phyloP scores from a whole-genome alignment of 2,797 vertebrate genomes.

The Carcharodon carcharias region DNA sequence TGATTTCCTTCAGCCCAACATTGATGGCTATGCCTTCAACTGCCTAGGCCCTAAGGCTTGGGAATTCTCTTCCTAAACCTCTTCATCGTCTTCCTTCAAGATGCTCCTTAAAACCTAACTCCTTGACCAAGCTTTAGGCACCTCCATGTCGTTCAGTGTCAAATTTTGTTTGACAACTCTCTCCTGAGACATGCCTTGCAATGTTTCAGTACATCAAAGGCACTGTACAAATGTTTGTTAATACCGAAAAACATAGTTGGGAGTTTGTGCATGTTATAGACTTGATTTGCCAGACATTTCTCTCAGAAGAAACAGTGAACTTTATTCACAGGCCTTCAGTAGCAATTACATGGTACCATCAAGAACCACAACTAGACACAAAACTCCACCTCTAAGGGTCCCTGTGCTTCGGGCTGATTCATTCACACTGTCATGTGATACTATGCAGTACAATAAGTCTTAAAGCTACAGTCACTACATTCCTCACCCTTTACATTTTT shows the following conservation, averaged over 20 bases:
- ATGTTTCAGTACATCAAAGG: background rate
- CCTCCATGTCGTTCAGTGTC: background rate
- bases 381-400: no score
- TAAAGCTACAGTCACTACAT: no score
- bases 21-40: background rate
- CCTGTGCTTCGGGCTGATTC: no score
- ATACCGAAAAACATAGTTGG: background rate
- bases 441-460: no score
- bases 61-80: background rate
- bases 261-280: background rate
- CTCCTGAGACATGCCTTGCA: no score
- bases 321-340: no score
- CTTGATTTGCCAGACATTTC: no score
- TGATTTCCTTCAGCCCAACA: background rate
- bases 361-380: no score
- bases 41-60: background rate
- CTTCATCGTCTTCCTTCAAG: background rate
- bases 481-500: no score
- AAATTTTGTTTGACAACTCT: background rate
- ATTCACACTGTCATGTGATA: no score
- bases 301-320: no score
- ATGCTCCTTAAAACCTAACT: background rate
- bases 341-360: no score
- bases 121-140: background rate
- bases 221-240: background rate